These are phyloP conservation scores for Tetanocera ferruginea DNA, from an alignment of 2,888 invertebrate genomes.

Conservation along the genomic window DNA sequence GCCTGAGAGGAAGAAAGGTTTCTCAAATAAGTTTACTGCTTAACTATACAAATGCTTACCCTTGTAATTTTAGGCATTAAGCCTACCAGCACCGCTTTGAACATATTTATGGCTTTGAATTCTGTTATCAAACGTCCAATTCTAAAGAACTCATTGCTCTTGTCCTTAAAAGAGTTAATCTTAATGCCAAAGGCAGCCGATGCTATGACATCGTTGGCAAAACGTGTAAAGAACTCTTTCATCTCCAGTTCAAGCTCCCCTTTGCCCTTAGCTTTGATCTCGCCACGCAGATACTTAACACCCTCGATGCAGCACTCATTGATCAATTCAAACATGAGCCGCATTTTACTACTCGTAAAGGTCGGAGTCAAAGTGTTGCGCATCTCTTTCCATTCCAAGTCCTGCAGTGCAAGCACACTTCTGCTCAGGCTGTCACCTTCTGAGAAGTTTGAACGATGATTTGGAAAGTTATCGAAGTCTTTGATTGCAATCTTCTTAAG, in stretches of 20 bases:
- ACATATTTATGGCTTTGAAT: conserved; percentile 35
- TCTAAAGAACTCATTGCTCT: conserved; percentile 72
- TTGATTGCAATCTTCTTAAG: conserved; percentile 72
- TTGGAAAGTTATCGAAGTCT: conserved; percentile 73
- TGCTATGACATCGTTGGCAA: conserved; percentile 70
- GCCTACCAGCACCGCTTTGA: conserved; percentile 53
- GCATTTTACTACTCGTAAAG: conserved; percentile 71
- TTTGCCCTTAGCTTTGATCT: conserved; percentile 22
- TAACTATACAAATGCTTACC: conserved; percentile 7
- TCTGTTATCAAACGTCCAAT: conserved; percentile 70
- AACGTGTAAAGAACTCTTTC: conserved; percentile 65
- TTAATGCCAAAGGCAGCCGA: conserved; percentile 70
- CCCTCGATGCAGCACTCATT: conserved; percentile 58
- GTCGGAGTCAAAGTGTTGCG: conserved; percentile 68
- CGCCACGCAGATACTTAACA: conserved; percentile 50
- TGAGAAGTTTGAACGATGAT: conserved; percentile 64
- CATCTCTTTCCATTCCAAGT: conserved; percentile 68
- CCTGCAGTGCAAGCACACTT: conserved; percentile 69
- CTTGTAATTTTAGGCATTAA: conserved; percentile 52
- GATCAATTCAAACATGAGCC: conserved; percentile 68
- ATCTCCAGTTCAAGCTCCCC: conserved; percentile 62
- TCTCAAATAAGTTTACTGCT: neutral
- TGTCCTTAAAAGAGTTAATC: conserved; percentile 72
- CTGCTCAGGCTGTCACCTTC: conserved; percentile 66
- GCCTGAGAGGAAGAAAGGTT: neutral